phyloP scores from a whole-genome alignment of 2,888 invertebrate genomes.

The Malthinus seriepunctatus region DNA sequence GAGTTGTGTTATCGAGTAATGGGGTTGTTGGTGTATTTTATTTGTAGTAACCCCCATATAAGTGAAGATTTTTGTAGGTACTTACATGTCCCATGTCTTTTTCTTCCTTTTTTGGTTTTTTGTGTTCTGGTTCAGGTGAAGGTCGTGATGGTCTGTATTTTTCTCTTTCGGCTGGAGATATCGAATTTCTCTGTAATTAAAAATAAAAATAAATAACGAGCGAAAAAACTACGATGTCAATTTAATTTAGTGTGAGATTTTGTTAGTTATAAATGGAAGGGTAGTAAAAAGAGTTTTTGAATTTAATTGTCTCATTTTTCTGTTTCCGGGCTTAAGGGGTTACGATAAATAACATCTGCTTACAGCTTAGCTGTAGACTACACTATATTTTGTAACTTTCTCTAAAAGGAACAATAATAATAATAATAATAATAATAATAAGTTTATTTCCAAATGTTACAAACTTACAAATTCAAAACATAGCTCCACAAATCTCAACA shows the following conservation, averaged over 20 bases:
- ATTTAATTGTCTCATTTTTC: conserved; percentile 20
- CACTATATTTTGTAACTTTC: no score
- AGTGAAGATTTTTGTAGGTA: conserved; percentile 50
- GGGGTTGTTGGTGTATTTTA: neutral
- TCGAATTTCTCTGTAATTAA: conserved; percentile 71
- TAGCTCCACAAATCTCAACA: no score
- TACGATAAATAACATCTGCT: conserved; percentile 27
- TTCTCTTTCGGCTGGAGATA: conserved; percentile 80
- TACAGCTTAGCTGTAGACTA: no score
- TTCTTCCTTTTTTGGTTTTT: conserved; percentile 83
- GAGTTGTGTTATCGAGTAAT: neutral
- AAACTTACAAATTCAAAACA: no score
- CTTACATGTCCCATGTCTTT: conserved; percentile 81
- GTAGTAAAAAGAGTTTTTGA: neutral
- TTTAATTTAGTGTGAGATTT: no score
- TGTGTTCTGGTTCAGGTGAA: conserved; percentile 72
- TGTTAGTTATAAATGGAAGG: neutral
- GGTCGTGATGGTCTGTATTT: conserved; percentile 78
- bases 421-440: no score
- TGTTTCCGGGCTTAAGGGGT: conserved; percentile 14
- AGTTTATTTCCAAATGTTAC: no score
- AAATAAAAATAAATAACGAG: conserved; percentile 27
- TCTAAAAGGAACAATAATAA: no score
- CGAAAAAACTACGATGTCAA: no score
- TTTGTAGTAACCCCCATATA: neutral